Evolutionary conservation across 1,140 invertebrate genomes (phyloP), one percentile per base, ranked within the genome.

Genomic region (Anoplolepis gracilipes): DNA sequence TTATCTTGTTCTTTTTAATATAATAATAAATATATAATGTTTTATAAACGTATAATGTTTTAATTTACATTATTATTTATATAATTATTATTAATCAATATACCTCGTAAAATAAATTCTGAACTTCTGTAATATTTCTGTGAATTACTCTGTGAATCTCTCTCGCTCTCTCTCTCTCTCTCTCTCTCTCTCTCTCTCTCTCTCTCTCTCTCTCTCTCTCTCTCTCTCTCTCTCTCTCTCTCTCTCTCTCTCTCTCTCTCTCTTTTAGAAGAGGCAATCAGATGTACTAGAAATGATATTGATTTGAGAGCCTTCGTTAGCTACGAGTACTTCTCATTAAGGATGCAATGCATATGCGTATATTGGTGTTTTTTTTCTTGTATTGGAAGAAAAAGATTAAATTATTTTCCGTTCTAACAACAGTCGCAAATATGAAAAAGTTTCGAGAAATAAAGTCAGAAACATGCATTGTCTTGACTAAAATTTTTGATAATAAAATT

Each of bases 201-300:
- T 55, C 13, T 49, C 1, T 19, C 13, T 39, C 8, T 28, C 0
- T 28, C 1, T 75, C 59, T 57, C n/a, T 53, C 19, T 55, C 8
- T 55, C 13, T 49, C 1, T 19, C 13, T 39, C 8, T 28, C 0
- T 28, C 1, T 75, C 59, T 57, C n/a, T n/a, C n/a, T n/a, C n/a
- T 39, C 7, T 59, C 22, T 59, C 7, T 53, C 19, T 55, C 8
- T 55, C 13, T 49, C 1, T 19, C 13, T 39, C 8, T 28, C 0
- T 28, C 1, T 75, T 75, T 57, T 55, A 33, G 2, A 8, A 22
- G 25, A 73, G 49, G 22, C 25, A 25, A 57, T 62, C 25, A 22
- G 25, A 57, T 57, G 8, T 75, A 59, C 36, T 55, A 13, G 49
- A 76, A 76, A 61, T 16, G 25, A 61, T 76, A 76, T 61, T 62